Evolutionary conservation across 2,888 invertebrate genomes (phyloP).

Genomic region (Polydrusus pterygomalis): DNA sequence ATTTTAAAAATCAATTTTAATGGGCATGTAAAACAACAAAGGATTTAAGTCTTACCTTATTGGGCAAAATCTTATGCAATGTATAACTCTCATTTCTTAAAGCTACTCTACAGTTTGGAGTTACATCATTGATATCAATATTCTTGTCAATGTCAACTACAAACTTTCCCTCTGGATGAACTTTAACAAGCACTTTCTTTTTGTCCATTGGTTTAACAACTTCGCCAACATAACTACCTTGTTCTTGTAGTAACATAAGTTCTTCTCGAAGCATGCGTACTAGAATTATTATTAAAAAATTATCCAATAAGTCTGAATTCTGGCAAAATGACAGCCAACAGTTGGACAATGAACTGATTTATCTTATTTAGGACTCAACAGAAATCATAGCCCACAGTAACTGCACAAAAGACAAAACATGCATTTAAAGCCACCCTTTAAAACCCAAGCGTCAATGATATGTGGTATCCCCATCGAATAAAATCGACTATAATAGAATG

Average conservation of each 20-base stretch:
- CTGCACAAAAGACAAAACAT: no score
- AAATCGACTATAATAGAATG: no score
- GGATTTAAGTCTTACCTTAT: conserved; percentile 84
- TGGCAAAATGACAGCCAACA: no score
- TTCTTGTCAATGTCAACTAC: conserved; percentile 99
- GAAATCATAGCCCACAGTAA: no score
- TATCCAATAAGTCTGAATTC: no score
- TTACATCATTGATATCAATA: conserved; percentile 98
- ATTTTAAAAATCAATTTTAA: no score
- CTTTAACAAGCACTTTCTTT: conserved; percentile 99
- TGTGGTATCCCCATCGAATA: no score
- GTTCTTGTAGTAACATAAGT: conserved; percentile 95
- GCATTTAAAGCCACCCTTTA: no score
- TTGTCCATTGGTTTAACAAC: conserved; percentile 99
- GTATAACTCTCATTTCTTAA: conserved; percentile 99
- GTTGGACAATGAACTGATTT: no score
- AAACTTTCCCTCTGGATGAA: conserved; percentile 99
- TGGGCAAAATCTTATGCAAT: conserved; percentile 98
- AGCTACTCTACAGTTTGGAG: conserved; percentile 98
- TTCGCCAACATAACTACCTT: conserved; percentile 99
- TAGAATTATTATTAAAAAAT: conserved; percentile 68
- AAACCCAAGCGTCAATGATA: no score
- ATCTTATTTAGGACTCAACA: no score
- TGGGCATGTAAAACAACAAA: no score
- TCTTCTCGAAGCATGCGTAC: conserved; percentile 98